phyloP scores from a whole-genome alignment of 2,797 vertebrate species.

The Xenentodon cancila region DNA sequence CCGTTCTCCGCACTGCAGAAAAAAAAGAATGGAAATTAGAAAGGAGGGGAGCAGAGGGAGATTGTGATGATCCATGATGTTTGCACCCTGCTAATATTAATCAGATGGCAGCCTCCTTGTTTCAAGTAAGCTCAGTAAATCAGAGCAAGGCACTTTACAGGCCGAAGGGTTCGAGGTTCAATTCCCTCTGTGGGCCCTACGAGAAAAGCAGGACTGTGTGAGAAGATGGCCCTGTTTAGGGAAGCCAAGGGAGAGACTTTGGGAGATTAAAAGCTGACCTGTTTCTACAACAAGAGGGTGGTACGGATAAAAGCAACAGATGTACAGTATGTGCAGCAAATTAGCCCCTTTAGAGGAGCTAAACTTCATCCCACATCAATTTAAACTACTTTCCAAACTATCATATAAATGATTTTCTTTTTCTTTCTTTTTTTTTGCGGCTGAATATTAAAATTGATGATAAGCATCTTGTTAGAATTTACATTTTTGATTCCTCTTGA shows the following conservation, averaged over 20 bases:
- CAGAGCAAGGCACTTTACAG: conserved; percentile 5
- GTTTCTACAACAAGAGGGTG: not conserved
- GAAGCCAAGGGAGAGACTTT: too few species aligned
- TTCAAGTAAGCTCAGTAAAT: conserved; percentile 17
- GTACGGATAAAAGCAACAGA: too few species aligned
- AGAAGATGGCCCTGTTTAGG: conserved; percentile 1
- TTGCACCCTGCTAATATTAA: conserved; percentile 38
- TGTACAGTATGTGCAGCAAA: too few species aligned
- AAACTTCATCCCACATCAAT: too few species aligned
- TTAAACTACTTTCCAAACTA: too few species aligned
- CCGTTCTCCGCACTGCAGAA: conserved; percentile 74
- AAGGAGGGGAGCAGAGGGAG: conserved; percentile 34
- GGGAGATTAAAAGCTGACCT: not conserved
- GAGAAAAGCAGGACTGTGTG: not conserved
- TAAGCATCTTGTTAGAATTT: too few species aligned
- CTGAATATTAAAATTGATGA: too few species aligned
- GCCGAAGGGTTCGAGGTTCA: conserved; percentile 16
- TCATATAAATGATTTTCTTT: too few species aligned
- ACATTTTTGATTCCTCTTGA: too few species aligned
- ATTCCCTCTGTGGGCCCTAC: conserved; percentile 1
- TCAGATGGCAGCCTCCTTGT: conserved; percentile 18
- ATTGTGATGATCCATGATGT: conserved; percentile 50
- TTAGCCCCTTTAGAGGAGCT: too few species aligned
- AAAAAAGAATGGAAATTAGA: conserved; percentile 64
- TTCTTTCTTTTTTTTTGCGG: too few species aligned